A percentile compares a stretch with the other conserved stretches of the same genome.
Conservation (phyloP, 2,888 invertebrate species). For the Arctia plantaginis region DNA sequence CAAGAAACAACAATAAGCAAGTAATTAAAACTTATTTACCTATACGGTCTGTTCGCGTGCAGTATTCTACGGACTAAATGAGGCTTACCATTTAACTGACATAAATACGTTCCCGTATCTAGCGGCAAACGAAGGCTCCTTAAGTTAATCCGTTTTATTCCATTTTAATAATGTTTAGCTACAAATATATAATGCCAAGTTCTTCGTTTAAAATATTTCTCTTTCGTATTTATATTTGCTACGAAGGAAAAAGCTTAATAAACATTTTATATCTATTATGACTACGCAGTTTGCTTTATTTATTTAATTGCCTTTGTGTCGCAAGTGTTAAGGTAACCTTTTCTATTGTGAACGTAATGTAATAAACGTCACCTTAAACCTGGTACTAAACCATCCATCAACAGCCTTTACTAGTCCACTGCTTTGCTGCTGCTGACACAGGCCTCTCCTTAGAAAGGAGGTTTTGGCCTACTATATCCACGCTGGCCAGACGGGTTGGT, state of each 20-base stretch:
- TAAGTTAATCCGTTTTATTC: conserved; percentile 55
- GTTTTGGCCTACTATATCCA: too few relatives aligned
- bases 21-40: conserved; percentile 75
- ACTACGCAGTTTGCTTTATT: not conserved
- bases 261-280: not conserved
- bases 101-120: conserved; percentile 63
- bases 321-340: not conserved
- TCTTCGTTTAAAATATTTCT: conserved; percentile 8
- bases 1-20: conserved; percentile 65
- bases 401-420: too few relatives aligned
- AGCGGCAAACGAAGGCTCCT: conserved; percentile 47
- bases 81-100: conserved; percentile 61
- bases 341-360: not conserved
- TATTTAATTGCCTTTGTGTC: conserved; percentile 1
- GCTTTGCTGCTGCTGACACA: too few relatives aligned
- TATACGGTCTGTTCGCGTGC: conserved; percentile 70
- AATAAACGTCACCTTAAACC: not conserved
- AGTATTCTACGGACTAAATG: conserved; percentile 63
- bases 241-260: not conserved
- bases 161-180: conserved; percentile 41
- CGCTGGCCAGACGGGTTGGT: too few relatives aligned
- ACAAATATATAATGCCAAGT: conserved; percentile 16
- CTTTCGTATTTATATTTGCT: not conserved
- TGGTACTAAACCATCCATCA: not conserved
- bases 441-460: too few relatives aligned